Conservation (phyloP, 2,888 invertebrate genomes). For the Congeria kusceri region DNA sequence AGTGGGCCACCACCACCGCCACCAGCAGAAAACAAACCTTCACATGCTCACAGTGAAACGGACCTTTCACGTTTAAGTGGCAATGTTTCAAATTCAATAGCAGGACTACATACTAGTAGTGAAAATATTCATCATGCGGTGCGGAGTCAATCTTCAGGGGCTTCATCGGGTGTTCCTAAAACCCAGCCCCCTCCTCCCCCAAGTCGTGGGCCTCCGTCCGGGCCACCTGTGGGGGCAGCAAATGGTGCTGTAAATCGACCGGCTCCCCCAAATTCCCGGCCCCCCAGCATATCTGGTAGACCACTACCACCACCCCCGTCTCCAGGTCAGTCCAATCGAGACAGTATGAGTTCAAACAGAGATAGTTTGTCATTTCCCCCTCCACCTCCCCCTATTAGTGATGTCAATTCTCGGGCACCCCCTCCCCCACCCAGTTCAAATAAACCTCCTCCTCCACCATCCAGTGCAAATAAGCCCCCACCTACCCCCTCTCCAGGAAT, state of each 20-base stretch:
- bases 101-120: conserved; percentile 43
- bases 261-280: conserved; percentile 42
- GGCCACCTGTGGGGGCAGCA: conserved; percentile 38
- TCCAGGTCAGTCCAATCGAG: conserved; percentile 18
- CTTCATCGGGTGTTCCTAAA: conserved; percentile 46
- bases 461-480: conserved; percentile 36
- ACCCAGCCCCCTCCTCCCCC: conserved; percentile 62
- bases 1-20: conserved; percentile 70
- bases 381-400: conserved; percentile 52
- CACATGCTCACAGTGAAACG: conserved; percentile 34
- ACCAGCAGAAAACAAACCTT: conserved; percentile 53
- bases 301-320: conserved; percentile 62
- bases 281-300: conserved; percentile 51
- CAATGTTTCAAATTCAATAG: conserved; percentile 45
- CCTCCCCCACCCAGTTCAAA: conserved; percentile 52
- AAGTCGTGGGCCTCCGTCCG: conserved; percentile 56
- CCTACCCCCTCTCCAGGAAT: conserved; percentile 47
- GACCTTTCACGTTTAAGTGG: conserved; percentile 16
- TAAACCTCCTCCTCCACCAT: conserved; percentile 59
- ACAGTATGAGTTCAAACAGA: conserved; percentile 15
- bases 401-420: conserved; percentile 29
- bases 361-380: conserved; percentile 54
- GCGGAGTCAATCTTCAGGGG: conserved; percentile 16
- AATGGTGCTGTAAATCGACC: conserved; percentile 52
- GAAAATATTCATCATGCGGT: conserved; percentile 30